A percentile compares a stretch with the other conserved stretches of the same genome.
Conservation (phyloP, 2,888 invertebrate species). For the Leptinotarsa haldemani region DNA sequence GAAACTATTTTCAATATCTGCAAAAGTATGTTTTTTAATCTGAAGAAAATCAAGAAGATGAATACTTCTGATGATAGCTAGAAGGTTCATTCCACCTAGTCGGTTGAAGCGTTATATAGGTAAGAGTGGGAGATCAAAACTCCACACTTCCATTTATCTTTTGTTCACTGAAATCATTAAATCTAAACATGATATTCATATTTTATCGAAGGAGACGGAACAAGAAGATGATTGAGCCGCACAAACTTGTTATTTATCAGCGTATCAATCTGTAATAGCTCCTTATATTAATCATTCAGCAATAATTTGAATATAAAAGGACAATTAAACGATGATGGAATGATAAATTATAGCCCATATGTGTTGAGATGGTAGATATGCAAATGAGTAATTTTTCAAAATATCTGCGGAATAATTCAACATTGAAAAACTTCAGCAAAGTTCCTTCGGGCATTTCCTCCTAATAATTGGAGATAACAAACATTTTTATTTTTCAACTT, state of each 20-base stretch:
- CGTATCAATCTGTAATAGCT: conserved; percentile 37
- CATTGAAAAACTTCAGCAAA: background rate
- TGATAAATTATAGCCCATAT: conserved; percentile 33
- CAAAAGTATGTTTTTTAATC: no score
- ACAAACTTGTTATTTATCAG: conserved; percentile 36
- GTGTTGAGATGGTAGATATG: conserved; percentile 16
- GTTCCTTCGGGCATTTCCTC: background rate
- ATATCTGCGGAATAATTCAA: background rate
- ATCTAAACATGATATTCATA: conserved; percentile 19
- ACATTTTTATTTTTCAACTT: no score
- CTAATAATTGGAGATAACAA: background rate
- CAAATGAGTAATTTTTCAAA: conserved; percentile 7
- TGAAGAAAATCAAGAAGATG: no score
- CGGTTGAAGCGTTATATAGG: background rate
- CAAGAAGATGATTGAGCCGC: conserved; percentile 32
- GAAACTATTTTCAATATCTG: no score
- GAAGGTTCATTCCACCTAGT: background rate
- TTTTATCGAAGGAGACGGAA: conserved; percentile 18
- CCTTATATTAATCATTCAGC: conserved; percentile 35
- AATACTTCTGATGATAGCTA: background rate
- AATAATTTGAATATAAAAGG: conserved; percentile 43
- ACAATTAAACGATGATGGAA: conserved; percentile 38
- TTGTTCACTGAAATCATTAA: conserved; percentile 16
- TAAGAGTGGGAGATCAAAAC: background rate
- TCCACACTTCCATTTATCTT: conserved; percentile 15